Evolutionary conservation across 2,797 vertebrate species (phyloP).

Genomic region (Sylvia borin): DNA sequence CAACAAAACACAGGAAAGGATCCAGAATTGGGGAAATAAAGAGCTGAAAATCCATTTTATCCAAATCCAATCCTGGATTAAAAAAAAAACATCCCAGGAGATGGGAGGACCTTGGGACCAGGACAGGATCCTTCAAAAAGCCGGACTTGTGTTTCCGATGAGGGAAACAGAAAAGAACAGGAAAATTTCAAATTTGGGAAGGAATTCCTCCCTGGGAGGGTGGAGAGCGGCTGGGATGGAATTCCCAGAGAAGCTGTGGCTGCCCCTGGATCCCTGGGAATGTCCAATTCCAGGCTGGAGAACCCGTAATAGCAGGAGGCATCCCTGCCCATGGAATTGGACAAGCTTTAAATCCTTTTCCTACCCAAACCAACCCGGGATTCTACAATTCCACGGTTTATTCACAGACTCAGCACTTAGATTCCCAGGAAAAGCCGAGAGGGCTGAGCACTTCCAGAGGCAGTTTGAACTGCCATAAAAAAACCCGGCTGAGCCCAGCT

Average conservation of each 20-base stretch:
- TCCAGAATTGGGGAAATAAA: neutral
- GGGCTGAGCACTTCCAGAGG: neutral
- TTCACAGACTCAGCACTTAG: accelerated
- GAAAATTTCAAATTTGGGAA: accelerated
- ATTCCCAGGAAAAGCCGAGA: neutral
- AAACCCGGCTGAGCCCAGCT: neutral
- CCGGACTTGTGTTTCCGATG: neutral
- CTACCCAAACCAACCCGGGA: neutral
- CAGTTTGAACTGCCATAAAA: neutral
- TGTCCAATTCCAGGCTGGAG: neutral
- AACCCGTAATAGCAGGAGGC: accelerated
- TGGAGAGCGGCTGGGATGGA: neutral
- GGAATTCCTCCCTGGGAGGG: neutral
- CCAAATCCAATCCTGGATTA: too few species aligned
- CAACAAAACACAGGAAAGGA: neutral
- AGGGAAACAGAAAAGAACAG: neutral
- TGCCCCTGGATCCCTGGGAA: neutral
- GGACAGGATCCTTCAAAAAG: neutral
- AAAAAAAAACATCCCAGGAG: neutral
- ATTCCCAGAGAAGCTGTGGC: neutral
- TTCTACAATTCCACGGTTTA: accelerated
- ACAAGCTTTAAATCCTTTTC: neutral
- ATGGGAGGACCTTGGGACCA: accelerated
- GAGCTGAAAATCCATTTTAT: neutral
- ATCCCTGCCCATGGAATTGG: neutral